phyloP scores from a whole-genome alignment of 2,888 invertebrate genomes.

The Clusia tigrina region DNA sequence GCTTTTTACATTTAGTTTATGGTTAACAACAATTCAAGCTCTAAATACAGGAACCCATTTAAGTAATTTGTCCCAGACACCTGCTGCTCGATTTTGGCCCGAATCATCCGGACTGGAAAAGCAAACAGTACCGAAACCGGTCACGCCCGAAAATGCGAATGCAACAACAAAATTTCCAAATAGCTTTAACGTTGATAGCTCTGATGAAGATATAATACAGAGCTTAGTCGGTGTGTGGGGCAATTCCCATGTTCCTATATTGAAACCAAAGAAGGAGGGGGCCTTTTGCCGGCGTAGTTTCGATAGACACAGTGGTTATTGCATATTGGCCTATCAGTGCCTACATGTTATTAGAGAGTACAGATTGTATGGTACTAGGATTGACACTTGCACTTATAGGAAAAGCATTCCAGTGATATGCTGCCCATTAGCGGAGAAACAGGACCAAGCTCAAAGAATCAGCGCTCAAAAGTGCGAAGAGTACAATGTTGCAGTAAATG shows the following conservation, averaged over 20 bases:
- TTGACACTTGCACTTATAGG: conserved; percentile 51
- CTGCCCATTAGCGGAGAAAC: conserved; percentile 50
- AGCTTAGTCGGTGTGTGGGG: neutral
- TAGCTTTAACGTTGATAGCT: neutral
- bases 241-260: conserved; percentile 13
- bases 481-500: conserved; percentile 62
- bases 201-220: conserved; percentile 14
- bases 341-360: conserved; percentile 57
- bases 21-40: too few relatives aligned
- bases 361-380: conserved; percentile 52
- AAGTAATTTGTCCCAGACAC: too few relatives aligned
- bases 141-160: neutral
- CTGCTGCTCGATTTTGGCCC: too few relatives aligned
- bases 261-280: conserved; percentile 46
- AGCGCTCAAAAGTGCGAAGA: conserved; percentile 67
- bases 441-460: conserved; percentile 48
- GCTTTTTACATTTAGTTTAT: too few relatives aligned
- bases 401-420: conserved; percentile 62
- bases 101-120: too few relatives aligned
- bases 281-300: conserved; percentile 59
- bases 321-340: conserved; percentile 57
- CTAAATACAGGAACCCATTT: too few relatives aligned
- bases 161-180: neutral
- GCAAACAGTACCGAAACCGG: neutral
- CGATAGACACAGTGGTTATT: conserved; percentile 60